Percentiles rank a stretch among this genome's conserved stretches.
These are phyloP conservation scores for Melanerpes aurifrons DNA, from an alignment of 2,113 vertebrate species.

Conservation along the genomic window DNA sequence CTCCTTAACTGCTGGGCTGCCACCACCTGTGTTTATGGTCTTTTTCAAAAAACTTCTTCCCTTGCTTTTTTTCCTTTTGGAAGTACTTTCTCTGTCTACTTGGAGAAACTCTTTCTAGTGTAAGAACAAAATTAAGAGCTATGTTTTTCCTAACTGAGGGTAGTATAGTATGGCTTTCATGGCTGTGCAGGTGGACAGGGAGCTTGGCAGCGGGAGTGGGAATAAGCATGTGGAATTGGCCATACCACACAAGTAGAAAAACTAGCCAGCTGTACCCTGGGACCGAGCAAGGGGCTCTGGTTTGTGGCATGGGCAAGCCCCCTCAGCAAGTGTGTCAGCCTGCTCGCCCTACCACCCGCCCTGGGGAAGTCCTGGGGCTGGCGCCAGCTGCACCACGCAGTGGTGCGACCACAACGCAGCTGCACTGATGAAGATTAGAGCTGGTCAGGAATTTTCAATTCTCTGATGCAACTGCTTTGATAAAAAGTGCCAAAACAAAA, in stretches of 20 bases:
- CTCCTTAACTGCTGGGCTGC: not conserved
- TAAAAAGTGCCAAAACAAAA: conserved; percentile 32
- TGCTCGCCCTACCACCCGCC: too few relatives aligned
- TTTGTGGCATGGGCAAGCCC: rapidly evolving
- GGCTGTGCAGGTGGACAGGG: rapidly evolving
- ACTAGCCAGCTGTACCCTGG: rapidly evolving
- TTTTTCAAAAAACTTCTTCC: not conserved
- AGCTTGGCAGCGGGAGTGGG: not conserved
- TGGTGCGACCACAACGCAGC: not conserved
- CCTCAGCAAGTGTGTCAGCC: not conserved
- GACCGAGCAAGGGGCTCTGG: not conserved
- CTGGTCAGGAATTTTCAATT: conserved; percentile 60
- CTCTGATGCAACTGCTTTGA: conserved; percentile 65
- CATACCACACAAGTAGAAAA: rapidly evolving
- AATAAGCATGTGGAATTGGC: not conserved
- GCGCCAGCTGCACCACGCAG: not conserved
- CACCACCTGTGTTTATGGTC: not conserved
- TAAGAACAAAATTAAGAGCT: not conserved
- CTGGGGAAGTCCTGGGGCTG: not conserved
- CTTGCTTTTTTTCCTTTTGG: not conserved
- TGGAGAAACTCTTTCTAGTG: not conserved
- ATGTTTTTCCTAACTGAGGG: not conserved
- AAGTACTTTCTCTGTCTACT: not conserved
- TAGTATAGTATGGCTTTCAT: rapidly evolving
- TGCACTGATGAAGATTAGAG: conserved; percentile 25